Evolutionary conservation across 2,888 invertebrate genomes (phyloP), one percentile per base, ranked within the genome.

Genomic region (Trimorus sp.): DNA sequence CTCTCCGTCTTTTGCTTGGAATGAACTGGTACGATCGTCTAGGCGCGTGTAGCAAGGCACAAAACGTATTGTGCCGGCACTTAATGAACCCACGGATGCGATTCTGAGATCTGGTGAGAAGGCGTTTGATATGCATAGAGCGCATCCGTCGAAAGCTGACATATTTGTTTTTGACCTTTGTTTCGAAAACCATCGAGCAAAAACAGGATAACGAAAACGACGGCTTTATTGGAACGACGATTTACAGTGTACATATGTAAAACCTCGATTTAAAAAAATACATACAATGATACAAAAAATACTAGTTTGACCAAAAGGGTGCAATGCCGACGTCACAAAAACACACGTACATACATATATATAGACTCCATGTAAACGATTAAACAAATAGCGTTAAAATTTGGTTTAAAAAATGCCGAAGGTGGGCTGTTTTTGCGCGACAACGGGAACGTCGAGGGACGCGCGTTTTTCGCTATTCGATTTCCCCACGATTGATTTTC

Each of bases 101-200:
- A 70, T 59, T 73, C 53, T 68, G 68, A 73, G 71, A 79, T 79
- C 66, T 49, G 42, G 49, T 68, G 15, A 54, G 65, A 73, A 79
- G 73, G 73, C 70, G 62, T 74, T 80, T 79, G 79, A 80, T 80
- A 79, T 79, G 79, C 79, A 74, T 74, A 69, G 51, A 53, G 58
- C 58, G 69, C 74, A 79, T 69, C 69, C 69, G 49, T 63, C 60
- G 16, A 56, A 66, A 78, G 51, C 66, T 60, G 51, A 4, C 26
- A 4, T 26, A 26, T 26, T 26, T 36, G 37, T 58, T 74, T 53
- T 53, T 16, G 7, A 9, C 26, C 4, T 53, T 53, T 48, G 16
- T 48, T 62, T 51, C 14, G 40, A 65, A 63, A 70, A 15, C 16
- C 14, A 14, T 49, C 15, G 11, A 70, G 15, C 9, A 26, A 54